Evolutionary conservation across 2,888 invertebrate genomes (phyloP), one percentile per base, ranked within the genome.

Genomic region (Parascotia fuliginaria): DNA sequence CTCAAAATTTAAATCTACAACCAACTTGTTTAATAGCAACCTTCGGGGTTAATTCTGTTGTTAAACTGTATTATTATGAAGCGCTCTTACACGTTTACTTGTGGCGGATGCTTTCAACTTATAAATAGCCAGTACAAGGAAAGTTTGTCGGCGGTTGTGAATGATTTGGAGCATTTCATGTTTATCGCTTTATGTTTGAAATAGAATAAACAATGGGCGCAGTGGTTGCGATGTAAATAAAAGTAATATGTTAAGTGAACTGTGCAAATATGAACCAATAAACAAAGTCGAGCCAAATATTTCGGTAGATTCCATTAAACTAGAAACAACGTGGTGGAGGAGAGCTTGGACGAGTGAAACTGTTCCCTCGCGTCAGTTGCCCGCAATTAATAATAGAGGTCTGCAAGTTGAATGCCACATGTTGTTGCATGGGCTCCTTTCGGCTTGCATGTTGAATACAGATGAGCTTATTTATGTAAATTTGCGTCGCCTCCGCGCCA

Each of bases 1-100:
- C 89, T 89, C 85, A 88, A 90, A 90, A 92, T 89, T 89, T 92
- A 90, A 91, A 91, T 91, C 89, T 90, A 90, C 87, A 85, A 79
- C 81, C 83, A 87, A 88, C 85, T 89, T 88, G 86, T 86, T 85
- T 87, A 87, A 89, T 85, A 81, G 83, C 79, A 83, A 83, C 85
- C 83, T 81, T 73, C 73, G 80, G 86, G 84, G 87, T 87, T 87
- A 87, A 87, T 83, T 88, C 77, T 82, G 84, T 83, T 87, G 85
- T 86, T 85, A 83, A 85, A 83, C 82, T 79, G 75, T 83, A 83
- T 85, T 87, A 83, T 83, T 84, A 87, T 84, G 75, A 79, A 84
- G 76, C 64, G 60, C 67, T 69, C 70, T 76, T 69, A 67, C 68
- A 70, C 70, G 69, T 73, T 76, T 67, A 70, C 74, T 73, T 64